Evolutionary conservation across 2,113 vertebrate genomes (phyloP).

Genomic region (Anarrhichthys ocellatus): DNA sequence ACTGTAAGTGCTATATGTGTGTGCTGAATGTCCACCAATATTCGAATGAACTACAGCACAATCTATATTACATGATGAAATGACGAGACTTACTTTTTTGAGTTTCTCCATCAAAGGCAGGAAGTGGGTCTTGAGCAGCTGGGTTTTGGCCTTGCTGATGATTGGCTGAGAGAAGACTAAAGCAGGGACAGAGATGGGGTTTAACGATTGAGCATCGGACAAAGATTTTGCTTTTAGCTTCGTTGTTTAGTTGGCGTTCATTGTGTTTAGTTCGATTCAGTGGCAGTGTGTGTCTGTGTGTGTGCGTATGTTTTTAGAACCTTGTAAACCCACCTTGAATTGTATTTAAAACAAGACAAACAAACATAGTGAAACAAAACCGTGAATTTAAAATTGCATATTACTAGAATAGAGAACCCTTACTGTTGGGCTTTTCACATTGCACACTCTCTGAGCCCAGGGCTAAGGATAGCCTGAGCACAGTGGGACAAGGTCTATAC

Average conservation of each 20-base stretch:
- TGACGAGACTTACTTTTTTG: conserved; percentile 81
- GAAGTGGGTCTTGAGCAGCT: conserved; percentile 95
- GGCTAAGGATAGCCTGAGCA: not conserved
- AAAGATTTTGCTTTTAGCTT: not conserved
- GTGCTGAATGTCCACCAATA: not conserved
- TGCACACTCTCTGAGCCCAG: too few relatives aligned
- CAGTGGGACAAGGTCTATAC: not conserved
- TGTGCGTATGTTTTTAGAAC: not conserved
- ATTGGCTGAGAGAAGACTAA: conserved; percentile 98
- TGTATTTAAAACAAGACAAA: not conserved
- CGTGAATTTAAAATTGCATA: not conserved
- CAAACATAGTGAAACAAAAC: not conserved
- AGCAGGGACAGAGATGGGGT: not conserved
- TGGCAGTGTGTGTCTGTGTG: not conserved
- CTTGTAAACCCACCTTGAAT: not conserved
- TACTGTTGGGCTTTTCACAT: not conserved
- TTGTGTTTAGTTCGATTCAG: not conserved
- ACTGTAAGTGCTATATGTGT: not conserved
- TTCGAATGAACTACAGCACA: not conserved
- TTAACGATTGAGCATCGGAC: not conserved
- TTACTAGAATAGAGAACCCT: not conserved
- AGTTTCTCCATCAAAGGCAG: conserved; percentile 97
- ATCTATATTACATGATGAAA: not conserved
- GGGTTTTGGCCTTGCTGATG: conserved; percentile 93
- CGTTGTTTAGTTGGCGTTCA: not conserved